A percentile compares a stretch with the other conserved stretches of the same genome.
phyloP scores from a whole-genome alignment of 1,140 invertebrate genomes.

The Drosophila azteca region DNA sequence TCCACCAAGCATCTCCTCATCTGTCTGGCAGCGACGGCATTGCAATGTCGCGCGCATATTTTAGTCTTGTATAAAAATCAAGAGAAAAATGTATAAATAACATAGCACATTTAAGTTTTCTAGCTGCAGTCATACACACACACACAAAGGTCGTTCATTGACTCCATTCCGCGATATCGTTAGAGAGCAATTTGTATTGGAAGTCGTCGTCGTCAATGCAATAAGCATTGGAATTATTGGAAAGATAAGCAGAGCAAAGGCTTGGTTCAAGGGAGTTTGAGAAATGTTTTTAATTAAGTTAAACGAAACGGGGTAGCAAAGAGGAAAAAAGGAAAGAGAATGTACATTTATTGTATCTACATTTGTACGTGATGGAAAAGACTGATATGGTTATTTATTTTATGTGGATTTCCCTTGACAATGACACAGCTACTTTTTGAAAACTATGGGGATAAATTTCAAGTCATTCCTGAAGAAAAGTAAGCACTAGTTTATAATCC shows the following conservation, averaged over 20 bases:
- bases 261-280: constrained; percentile 7
- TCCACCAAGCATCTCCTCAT: constrained; percentile 9
- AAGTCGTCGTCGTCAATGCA: constrained; percentile 19
- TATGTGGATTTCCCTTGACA: too few species aligned
- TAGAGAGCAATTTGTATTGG: constrained; percentile 27
- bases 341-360: too few species aligned
- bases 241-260: constrained; percentile 35
- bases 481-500: too few species aligned
- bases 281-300: not conserved
- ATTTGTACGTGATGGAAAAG: too few species aligned
- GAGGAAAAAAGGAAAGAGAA: too few species aligned
- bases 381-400: too few species aligned
- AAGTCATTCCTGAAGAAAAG: too few species aligned
- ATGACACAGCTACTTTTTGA: too few species aligned
- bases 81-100: constrained; percentile 10
- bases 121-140: constrained; percentile 28
- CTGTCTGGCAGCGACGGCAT: constrained; percentile 34
- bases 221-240: constrained; percentile 46
- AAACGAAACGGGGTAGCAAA: not conserved
- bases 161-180: constrained; percentile 26
- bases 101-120: constrained; percentile 49
- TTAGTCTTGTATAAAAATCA: constrained; percentile 38
- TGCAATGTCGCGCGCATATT: constrained; percentile 72
- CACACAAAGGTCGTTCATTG: constrained; percentile 80
- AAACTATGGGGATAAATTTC: too few species aligned